Evolutionary conservation across 2,797 vertebrate genomes (phyloP), one percentile per base, ranked within the genome.

Genomic region (Myripristis murdjan): DNA sequence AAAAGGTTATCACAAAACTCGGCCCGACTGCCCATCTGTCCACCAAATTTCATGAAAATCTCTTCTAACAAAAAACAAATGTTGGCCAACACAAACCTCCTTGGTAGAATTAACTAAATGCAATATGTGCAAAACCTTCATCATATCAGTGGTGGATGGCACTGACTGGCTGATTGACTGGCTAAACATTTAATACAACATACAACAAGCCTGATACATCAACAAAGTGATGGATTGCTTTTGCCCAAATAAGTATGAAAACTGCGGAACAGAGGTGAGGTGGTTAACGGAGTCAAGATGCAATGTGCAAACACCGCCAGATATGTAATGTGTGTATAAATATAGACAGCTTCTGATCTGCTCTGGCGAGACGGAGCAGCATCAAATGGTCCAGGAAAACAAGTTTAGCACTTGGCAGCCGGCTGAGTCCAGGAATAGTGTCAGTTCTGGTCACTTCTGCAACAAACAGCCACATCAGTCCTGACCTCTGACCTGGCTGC

Each of bases 401-500:
- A 75, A 63, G 65, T 86, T 81, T 67, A 76, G 72, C 22, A 63
- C 67, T 75, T 81, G 86, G 84, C 83, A 76, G 66, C 37, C 1
- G 57, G 49, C 35, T 51, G 55, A 39, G 6, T 81, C 82, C 62
- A 72, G 64, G 53, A 90, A 86, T 87, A 84, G 83, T 16, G 58
- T 52, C 44, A 35, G 70, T 74, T 81, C 46, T 71, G 66, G 56
- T 79, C 57, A 24, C n/a, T n/a, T n/a, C n/a, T n/a, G n/a, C n/a
- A n/a, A n/a, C n/a, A n/a, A n/a, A n/a, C n/a, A n/a, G 69, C 67
- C 72, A 64, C 64, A 66, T 72, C 22, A 80, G 52, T 20, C 9
- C 43, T 64, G 56, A 66, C 43, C 35, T 70, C 6, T 26, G 77
- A 60, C 49, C 44, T 77, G 8, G 4, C 24, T 74, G 73, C 48